These are phyloP conservation scores for Andricus grossulariae DNA, from an alignment of 1,140 invertebrate species.

Conservation along the genomic window DNA sequence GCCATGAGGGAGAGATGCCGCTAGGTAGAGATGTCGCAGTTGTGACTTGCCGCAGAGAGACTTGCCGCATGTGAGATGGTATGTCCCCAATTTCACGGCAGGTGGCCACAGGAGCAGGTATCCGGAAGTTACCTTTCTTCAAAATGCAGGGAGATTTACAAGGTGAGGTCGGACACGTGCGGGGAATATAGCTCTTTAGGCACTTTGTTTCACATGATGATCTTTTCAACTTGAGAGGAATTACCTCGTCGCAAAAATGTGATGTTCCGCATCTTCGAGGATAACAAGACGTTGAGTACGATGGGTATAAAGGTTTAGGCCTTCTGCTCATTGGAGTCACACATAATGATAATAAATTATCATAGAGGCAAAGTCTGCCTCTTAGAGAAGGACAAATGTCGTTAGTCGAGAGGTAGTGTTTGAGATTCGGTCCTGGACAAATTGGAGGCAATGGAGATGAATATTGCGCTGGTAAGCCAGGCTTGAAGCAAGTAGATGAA, in stretches of 20 bases:
- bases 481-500: constrained; percentile 39
- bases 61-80: no score
- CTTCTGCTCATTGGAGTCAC: not conserved
- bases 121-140: constrained; percentile 10
- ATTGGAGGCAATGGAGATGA: constrained; percentile 32
- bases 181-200: not conserved
- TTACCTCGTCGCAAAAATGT: not conserved
- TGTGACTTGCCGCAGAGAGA: no score
- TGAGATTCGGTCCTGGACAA: constrained; percentile 35
- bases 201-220: not conserved
- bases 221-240: not conserved
- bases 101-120: not conserved
- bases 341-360: not conserved
- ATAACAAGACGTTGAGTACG: not conserved
- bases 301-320: not conserved
- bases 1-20: no score
- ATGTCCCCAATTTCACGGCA: constrained; percentile 13
- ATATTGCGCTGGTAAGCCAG: constrained; percentile 43
- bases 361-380: not conserved
- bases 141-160: no score
- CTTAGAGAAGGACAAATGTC: not conserved
- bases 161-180: not conserved
- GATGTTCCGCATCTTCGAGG: not conserved
- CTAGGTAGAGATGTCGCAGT: no score
- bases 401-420: constrained; percentile 1